Conservation (phyloP, 2,797 vertebrate species). For the Spheniscus humboldti region DNA sequence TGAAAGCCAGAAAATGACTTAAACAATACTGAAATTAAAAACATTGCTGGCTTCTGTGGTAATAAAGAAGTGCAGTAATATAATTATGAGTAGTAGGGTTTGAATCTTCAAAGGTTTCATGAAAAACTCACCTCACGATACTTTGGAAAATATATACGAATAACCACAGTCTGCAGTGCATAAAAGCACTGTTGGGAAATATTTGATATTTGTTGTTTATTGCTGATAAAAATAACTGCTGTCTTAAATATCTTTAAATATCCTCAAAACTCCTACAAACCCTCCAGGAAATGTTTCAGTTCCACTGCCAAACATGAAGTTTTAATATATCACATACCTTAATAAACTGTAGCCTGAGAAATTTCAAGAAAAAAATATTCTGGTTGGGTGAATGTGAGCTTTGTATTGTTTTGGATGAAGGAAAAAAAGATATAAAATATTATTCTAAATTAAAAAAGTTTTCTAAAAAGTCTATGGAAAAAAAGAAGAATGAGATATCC, state of each 20-base stretch:
- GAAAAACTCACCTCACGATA: neutral
- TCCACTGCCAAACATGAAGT: neutral
- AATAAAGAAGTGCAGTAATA: neutral
- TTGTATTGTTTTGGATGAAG: neutral
- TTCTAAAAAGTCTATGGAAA: neutral
- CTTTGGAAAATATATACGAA: neutral
- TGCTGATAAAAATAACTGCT: neutral
- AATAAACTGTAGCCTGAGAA: neutral
- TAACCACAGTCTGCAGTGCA: neutral
- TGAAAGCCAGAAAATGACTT: neutral
- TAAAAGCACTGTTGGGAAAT: neutral
- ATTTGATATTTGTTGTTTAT: neutral
- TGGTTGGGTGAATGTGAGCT: neutral
- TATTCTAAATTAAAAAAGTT: neutral
- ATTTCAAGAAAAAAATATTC: neutral
- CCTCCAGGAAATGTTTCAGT: neutral
- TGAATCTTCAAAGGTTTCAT: neutral
- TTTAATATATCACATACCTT: neutral
- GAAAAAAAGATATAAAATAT: neutral
- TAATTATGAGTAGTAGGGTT: neutral
- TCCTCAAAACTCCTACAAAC: neutral
- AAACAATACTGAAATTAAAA: neutral
- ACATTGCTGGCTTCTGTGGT: neutral
- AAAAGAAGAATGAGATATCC: neutral
- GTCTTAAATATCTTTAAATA: neutral